phyloP scores from a whole-genome alignment of 2,888 invertebrate species.

The Resseliella maxima region DNA sequence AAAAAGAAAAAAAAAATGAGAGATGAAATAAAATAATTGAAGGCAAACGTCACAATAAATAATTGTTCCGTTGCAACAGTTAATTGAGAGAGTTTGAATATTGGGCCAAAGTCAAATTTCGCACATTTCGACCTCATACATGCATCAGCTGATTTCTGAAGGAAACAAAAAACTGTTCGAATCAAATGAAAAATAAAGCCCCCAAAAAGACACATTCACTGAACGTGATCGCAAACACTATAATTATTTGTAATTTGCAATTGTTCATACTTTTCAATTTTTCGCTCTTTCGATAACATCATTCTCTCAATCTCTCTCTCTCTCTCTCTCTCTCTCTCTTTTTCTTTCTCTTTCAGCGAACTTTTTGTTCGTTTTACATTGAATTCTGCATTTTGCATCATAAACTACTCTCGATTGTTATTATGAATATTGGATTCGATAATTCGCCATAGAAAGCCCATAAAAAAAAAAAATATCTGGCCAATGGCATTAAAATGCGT shows the following conservation, averaged over 20 bases:
- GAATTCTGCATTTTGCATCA: neutral
- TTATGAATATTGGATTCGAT: neutral
- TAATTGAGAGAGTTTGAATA: neutral
- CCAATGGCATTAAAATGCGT: neutral
- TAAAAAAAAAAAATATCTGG: neutral
- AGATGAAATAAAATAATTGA: too few species aligned
- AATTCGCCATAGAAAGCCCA: neutral
- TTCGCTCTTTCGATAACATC: neutral
- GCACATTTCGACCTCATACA: neutral
- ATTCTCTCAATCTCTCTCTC: too few species aligned
- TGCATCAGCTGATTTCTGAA: neutral
- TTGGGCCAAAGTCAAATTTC: neutral
- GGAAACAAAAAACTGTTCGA: neutral
- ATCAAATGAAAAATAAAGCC: neutral
- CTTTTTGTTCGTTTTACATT: too few species aligned
- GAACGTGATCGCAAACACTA: neutral
- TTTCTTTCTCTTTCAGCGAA: neutral
- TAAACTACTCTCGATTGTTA: neutral
- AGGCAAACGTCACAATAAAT: too few species aligned
- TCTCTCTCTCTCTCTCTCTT: too few species aligned
- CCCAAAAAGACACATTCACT: neutral
- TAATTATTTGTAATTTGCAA: neutral
- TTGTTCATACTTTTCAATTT: slow-evolving; percentile 35
- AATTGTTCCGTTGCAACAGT: neutral
- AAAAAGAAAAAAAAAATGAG: too few species aligned